These are phyloP conservation scores for Nycticorax nycticorax DNA, from an alignment of 2,113 vertebrate genomes.

Conservation along the genomic window DNA sequence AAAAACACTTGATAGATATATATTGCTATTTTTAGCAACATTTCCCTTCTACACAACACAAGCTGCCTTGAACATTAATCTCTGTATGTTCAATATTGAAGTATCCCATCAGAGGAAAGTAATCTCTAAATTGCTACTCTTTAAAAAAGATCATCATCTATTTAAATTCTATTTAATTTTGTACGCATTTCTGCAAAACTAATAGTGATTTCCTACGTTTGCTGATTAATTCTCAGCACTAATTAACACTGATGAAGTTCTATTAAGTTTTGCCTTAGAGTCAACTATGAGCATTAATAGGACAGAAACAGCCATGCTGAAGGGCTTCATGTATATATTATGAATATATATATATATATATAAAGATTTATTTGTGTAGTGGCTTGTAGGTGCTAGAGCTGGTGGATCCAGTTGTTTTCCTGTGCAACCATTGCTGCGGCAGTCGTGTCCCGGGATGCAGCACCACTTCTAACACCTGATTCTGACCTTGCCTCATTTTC, in stretches of 20 bases:
- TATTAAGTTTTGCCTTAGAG: conserved; percentile 21
- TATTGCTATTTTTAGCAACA: neutral
- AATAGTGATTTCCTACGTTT: neutral
- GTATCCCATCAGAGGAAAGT: neutral
- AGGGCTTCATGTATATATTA: neutral
- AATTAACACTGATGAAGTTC: conserved; percentile 28
- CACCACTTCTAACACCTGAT: neutral
- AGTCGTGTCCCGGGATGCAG: neutral
- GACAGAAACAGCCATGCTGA: neutral
- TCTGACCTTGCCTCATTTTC: conserved; percentile 11
- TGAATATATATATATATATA: neutral
- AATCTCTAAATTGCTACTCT: conserved; percentile 23
- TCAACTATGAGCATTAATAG: conserved; percentile 2
- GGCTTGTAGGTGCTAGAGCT: neutral
- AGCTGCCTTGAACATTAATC: conserved; percentile 1
- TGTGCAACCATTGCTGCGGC: neutral
- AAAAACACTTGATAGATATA: neutral
- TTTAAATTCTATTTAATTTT: conserved; percentile 25
- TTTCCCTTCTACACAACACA: neutral
- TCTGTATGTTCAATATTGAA: conserved; percentile 33
- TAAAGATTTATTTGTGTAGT: neutral
- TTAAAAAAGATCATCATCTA: neutral
- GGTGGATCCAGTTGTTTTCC: neutral
- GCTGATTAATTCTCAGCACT: conserved; percentile 21
- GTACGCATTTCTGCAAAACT: neutral